A percentile compares a stretch with the other conserved stretches of the same genome.
Evolutionary conservation across 2,797 vertebrate species (phyloP).

Genomic region (Champsocephalus gunnari): DNA sequence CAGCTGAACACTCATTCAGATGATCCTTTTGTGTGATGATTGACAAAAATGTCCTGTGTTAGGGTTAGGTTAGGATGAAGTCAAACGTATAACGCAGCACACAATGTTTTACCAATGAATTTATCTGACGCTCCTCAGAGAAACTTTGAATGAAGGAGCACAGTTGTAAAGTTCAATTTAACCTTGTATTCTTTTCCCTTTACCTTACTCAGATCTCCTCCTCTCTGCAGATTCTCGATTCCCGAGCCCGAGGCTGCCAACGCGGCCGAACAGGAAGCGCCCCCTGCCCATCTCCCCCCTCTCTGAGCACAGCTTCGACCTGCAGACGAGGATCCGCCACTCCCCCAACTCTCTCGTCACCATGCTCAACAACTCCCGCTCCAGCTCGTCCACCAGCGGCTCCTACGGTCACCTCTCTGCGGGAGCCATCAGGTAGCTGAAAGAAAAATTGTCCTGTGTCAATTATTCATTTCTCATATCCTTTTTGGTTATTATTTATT

Average conservation of each 20-base stretch:
- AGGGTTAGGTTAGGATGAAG: slow-evolving; percentile 71
- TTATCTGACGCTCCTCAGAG: background rate
- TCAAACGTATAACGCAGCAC: slow-evolving; percentile 31
- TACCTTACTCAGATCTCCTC: background rate
- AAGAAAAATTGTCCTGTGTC: background rate
- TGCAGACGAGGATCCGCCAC: slow-evolving; percentile 97
- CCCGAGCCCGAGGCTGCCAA: slow-evolving; percentile 91
- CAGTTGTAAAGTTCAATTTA: background rate
- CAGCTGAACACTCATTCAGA: slow-evolving; percentile 74
- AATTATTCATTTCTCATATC: too few relatives aligned
- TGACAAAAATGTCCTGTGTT: slow-evolving; percentile 77
- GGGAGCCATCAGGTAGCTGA: slow-evolving; percentile 92
- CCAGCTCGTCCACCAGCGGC: slow-evolving; percentile 97
- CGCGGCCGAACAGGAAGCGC: slow-evolving; percentile 94
- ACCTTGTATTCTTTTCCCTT: slow-evolving; percentile 1
- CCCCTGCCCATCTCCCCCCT: slow-evolving; percentile 95
- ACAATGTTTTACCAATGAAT: slow-evolving; percentile 25
- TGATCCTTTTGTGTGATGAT: slow-evolving; percentile 77
- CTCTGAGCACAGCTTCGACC: slow-evolving; percentile 97
- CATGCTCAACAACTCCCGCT: slow-evolving; percentile 97
- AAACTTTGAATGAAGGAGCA: too few relatives aligned
- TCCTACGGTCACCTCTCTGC: slow-evolving; percentile 98
- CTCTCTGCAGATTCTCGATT: slow-evolving; percentile 89
- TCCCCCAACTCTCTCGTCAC: slow-evolving; percentile 97
- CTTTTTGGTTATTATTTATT: too few relatives aligned